phyloP scores from a whole-genome alignment of 2,888 invertebrate genomes.

The Charanyca ferruginea region DNA sequence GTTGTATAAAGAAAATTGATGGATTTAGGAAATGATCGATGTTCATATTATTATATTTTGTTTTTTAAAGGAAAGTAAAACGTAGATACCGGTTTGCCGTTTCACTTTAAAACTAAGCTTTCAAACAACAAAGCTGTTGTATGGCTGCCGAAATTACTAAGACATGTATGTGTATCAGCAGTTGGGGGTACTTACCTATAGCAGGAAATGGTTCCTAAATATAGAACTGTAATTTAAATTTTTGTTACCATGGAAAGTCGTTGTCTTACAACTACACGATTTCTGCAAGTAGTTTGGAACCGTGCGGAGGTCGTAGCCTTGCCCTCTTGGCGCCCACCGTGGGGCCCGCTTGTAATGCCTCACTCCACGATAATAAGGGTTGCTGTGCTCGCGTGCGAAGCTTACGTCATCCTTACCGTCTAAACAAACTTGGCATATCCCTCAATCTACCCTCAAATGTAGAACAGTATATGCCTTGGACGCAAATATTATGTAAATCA shows the following conservation, averaged over 20 bases:
- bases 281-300: conserved; percentile 57
- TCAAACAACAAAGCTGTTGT: background rate
- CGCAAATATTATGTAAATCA: conserved; percentile 43
- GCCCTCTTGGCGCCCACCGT: conserved; percentile 76
- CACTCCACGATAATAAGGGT: conserved; percentile 61
- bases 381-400: conserved; percentile 70
- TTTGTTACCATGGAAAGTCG: conserved; percentile 44
- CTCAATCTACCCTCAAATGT: conserved; percentile 46
- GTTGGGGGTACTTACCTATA: background rate
- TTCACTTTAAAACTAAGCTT: too few relatives aligned
- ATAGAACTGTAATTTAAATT: conserved; percentile 28
- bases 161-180: background rate
- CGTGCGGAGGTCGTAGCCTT: conserved; percentile 76
- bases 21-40: conserved; percentile 29
- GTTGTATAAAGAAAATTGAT: conserved; percentile 20
- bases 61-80: conserved; percentile 1
- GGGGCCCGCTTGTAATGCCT: conserved; percentile 63
- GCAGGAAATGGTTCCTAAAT: conserved; percentile 23
- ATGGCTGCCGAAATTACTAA: background rate
- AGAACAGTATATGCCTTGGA: conserved; percentile 16
- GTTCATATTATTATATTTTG: background rate
- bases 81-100: too few relatives aligned
- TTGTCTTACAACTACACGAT: conserved; percentile 60
- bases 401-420: conserved; percentile 71
- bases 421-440: conserved; percentile 66